Base-by-base conservation (phyloP, 2,797 vertebrate species). In the Parauchenoglanis punctatus region DNA sequence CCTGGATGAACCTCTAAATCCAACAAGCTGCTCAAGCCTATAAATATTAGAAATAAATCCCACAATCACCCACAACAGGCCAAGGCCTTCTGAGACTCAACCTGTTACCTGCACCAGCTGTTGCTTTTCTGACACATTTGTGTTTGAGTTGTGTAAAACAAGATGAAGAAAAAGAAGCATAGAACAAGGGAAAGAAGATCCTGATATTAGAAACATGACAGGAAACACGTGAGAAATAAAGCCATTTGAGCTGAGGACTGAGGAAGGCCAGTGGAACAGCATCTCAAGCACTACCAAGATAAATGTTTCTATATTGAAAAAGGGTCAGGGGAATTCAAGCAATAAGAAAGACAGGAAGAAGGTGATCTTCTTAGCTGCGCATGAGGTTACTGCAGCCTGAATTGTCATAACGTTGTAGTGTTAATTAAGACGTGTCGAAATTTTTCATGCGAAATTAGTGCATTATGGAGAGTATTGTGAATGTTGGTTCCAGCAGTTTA, bases 321-420 rank as follows among this genome's bases (percentile, higher is more conserved):
- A 75, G 72, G 28, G 68, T 2, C 88, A 84, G 81, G 20, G 73
- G 81, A 83, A 68, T 59, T 35, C 83, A 78, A 59, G 59, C 59
- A 86, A 91, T 85, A 87, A 86, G 87, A 87, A 85, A 72, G 76
- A 35, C 84, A 84, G 4, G 68, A 12, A 63, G 58, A 61, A 59
- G 68, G 31, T 87, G 67, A 86, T 85, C 63, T 67, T 31, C 40
- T n/a, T 67, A 67, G 10, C 7, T 52, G 49, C 15, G 15, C 49
- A 18, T 68, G 46, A 23, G 23, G 25, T 12, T 18, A 58, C 13
- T n/a, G 68, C 68, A 72, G 35, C 68, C 31, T 40, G 35, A 72
- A 44, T 3, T 20, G 68, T 72, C 35, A 72, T 18, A 44, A 4
- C 23, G 35, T 23, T 72, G 17, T 20, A 72, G 35, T 44, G 68